Base-by-base conservation (phyloP, 2,888 invertebrate species). In the Oscheius sp. region DNA sequence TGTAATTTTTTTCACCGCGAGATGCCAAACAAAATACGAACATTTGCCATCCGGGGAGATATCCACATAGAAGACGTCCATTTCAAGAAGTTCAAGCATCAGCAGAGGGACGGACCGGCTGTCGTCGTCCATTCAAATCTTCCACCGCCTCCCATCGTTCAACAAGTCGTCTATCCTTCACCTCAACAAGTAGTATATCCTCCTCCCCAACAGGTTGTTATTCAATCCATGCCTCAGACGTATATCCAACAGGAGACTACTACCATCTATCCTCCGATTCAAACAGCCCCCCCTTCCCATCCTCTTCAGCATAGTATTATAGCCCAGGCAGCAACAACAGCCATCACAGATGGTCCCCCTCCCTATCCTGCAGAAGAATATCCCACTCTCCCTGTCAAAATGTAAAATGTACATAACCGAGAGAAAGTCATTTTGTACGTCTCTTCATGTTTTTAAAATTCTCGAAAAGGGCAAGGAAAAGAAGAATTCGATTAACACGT, bases 31-130 rank as follows among this genome's bases (percentile, higher is more conserved):
- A 41, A 59, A 3, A 59, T 59, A 2, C 38, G 44, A 14, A 44
- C 44, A n/a, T 30, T 59, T 6, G 22, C 17, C n/a, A 44, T 59
- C 20, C 41, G 28, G 17, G 59, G 59, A 9, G 59, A 59, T 20
- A 59, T 59, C 28, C 41, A 26, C 9, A 28, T 59, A 3, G 28
- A 41, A 26, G 59, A 59, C 20, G 59, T 59, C 3, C 59, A 26
- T 9, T 59, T 59, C 59, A 59, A 44, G 17, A 44, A 28, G 17
- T 59, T 59, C 59, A 59, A 59, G 28, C 32, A 54, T 17, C 33
- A 54, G 22, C 54, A 54, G 2, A 30, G 54, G 36, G 54, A 59
- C 26, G 59, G 59, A 24, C 59, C 59, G 1, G 59, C 59, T 41
- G 59, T 59, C n/a, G 30, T 59, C 12, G 44, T 59, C 17, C 59